Conservation (phyloP, 2,797 vertebrate genomes). For the Tragopan temminckii region DNA sequence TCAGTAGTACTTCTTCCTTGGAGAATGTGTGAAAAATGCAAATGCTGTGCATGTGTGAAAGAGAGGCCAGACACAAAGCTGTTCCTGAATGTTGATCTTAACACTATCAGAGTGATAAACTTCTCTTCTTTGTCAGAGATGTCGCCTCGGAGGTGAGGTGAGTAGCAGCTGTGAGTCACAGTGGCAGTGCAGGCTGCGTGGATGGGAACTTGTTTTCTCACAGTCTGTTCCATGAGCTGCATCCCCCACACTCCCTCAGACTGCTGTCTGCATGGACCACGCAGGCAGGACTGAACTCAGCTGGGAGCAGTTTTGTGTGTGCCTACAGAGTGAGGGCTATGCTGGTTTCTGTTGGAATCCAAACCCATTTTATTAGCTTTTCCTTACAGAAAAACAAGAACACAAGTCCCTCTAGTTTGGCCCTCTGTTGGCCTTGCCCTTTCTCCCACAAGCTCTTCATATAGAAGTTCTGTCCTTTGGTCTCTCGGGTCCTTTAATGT, state of each 20-base stretch:
- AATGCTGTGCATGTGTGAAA: background rate
- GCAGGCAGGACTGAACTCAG: background rate
- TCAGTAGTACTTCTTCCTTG: background rate
- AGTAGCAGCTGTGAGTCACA: conserved; percentile 32
- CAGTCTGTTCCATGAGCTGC: background rate
- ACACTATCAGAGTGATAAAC: background rate
- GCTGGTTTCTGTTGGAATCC: background rate
- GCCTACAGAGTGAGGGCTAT: background rate
- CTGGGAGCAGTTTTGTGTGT: background rate
- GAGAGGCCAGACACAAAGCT: background rate
- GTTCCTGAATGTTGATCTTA: background rate
- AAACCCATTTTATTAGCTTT: background rate
- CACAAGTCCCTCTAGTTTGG: background rate
- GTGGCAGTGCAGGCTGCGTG: background rate
- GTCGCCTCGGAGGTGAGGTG: background rate
- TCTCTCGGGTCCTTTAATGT: background rate
- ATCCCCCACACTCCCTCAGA: background rate
- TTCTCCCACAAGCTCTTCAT: background rate
- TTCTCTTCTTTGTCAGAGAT: conserved; percentile 14
- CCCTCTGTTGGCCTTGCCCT: background rate
- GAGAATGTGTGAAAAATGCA: background rate
- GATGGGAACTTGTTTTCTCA: background rate
- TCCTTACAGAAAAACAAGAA: conserved; percentile 29
- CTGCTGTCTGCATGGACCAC: background rate
- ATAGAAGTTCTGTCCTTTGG: background rate